Evolutionary conservation across 2,113 vertebrate genomes (phyloP), one percentile per base, ranked within the genome.

Genomic region (Coregonus clupeaformis): DNA sequence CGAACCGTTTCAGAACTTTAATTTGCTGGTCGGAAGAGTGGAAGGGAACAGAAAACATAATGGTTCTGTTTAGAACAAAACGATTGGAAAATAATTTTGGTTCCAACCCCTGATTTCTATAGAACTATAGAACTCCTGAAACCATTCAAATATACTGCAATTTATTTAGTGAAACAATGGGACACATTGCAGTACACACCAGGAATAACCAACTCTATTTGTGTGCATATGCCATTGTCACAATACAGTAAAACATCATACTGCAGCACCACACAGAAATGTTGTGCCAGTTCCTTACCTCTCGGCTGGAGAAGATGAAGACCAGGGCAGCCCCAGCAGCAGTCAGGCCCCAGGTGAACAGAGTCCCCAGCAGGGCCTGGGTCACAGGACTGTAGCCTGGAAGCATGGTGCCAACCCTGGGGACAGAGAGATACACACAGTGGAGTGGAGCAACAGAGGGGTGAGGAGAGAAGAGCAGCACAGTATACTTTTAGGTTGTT

Each of bases 281-380:
- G 11, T 2, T 5, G 6, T 5, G 5, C 49, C 32, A 12, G 27
- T 63, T 1, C 29, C 20, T n/a, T 90, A 98, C 97, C 96, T 97
- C 94, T 22, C 93, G 93, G 0, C 93, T 94, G 80, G 95, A 94
- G 83, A 99, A 98, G 20, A 99, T 6, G 9, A 99, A 99, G 16
- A 99, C 98, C 2, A 98, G 93, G 0, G 95, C 95, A 0, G 98
- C 94, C 25, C 97, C 97, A 0, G 95, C 96, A 0, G 98, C 97
- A 0, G 98, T 99, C 85, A 99, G 91, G 1, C 87, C 96, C 98
- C 97, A 99, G 18, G 97, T 98, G 70, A 99, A 93, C 72, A 95
- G 81, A 1, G 98, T 98, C 11, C 97, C 98, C 87, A 99, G 86
- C 79, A 97, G 77, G 25, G 96, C 91, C 93, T 99, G 97, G 67